Conservation (phyloP, 2,113 vertebrate genomes). For the Bos javanicus region DNA sequence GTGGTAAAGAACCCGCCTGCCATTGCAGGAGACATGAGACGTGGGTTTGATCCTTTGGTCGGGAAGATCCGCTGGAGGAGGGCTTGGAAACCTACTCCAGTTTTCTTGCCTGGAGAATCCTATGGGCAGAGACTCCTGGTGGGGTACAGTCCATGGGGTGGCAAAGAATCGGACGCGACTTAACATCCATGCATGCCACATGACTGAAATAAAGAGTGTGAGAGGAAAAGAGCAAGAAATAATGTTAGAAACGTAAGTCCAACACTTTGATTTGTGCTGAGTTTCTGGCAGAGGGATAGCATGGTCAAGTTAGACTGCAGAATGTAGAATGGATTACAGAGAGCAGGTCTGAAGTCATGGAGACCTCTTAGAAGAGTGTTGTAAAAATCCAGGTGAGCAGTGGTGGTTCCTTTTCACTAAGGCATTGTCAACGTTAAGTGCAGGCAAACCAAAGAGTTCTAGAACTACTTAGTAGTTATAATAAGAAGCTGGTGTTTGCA, state of each 20-base stretch:
- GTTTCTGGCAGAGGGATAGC: background rate
- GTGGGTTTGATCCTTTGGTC: background rate
- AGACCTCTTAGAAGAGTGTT: background rate
- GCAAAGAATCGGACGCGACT: background rate
- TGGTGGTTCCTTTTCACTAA: background rate
- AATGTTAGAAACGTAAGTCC: background rate
- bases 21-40: background rate
- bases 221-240: background rate
- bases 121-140: background rate
- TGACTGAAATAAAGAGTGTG: background rate
- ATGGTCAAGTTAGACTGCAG: too few relatives aligned
- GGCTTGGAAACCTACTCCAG: background rate
- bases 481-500: background rate
- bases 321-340: background rate
- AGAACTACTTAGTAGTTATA: background rate
- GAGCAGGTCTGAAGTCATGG: too few relatives aligned
- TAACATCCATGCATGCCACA: background rate
- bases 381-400: background rate
- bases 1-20: accelerated
- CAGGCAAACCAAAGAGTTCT: background rate
- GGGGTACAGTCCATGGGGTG: background rate
- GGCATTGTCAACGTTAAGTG: background rate
- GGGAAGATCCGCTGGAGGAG: background rate
- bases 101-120: background rate
- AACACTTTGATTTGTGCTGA: background rate